Conservation (phyloP, 2,797 vertebrate genomes). For the Amniataba percoides region DNA sequence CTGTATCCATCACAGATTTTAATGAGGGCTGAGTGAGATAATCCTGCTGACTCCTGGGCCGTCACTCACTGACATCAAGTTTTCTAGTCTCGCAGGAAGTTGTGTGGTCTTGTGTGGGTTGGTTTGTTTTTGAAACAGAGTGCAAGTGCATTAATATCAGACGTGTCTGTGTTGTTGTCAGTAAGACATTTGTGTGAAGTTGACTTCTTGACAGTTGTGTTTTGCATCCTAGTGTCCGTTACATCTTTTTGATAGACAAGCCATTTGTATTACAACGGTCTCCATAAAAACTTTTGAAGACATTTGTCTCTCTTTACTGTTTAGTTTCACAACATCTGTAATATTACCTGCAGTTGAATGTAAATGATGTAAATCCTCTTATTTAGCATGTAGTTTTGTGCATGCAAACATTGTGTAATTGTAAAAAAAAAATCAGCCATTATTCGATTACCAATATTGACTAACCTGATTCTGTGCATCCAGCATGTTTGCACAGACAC, state of each 20-base stretch:
- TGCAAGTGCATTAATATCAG: constrained; percentile 20
- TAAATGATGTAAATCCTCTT: neutral
- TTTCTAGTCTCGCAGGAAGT: constrained; percentile 42
- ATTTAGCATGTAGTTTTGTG: neutral
- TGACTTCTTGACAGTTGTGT: neutral
- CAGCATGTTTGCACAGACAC: constrained; percentile 14
- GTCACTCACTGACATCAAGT: neutral
- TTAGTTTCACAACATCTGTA: neutral
- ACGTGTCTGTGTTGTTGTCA: constrained; percentile 12
- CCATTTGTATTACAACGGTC: neutral
- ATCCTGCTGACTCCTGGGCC: constrained; percentile 3
- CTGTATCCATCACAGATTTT: constrained; percentile 11
- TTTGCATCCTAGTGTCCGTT: neutral
- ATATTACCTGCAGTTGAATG: neutral
- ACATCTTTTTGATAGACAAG: neutral
- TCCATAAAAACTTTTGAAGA: neutral
- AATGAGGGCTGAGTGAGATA: neutral
- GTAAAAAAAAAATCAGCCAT: neutral
- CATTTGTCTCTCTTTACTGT: neutral
- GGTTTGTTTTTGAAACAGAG: constrained; percentile 19
- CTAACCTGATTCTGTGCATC: neutral
- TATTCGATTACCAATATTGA: too few species aligned
- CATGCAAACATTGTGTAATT: neutral
- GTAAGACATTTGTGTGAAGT: neutral
- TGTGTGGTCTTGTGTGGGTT: constrained; percentile 20